Percentiles rank a stretch among this genome's conserved stretches.
phyloP scores from a whole-genome alignment of 2,888 invertebrate genomes.

The Sinhomidia bicolor region DNA sequence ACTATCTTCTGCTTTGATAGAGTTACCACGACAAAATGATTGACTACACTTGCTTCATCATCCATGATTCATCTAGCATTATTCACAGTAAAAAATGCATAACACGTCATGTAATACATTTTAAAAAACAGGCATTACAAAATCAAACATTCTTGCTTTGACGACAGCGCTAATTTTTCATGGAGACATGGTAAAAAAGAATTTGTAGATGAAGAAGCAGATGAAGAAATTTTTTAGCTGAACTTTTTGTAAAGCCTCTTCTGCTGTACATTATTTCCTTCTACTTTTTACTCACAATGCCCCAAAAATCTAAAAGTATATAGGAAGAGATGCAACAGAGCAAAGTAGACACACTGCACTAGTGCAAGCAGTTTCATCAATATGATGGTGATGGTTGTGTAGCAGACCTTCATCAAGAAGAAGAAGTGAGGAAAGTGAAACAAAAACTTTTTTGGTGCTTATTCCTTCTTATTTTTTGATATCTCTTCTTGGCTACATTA shows the following conservation, averaged over 20 bases:
- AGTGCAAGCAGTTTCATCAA: not conserved
- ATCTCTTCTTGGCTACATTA: not conserved
- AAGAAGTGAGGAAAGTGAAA: not conserved
- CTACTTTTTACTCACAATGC: conserved; percentile 19
- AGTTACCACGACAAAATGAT: not conserved
- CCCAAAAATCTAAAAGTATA: not conserved
- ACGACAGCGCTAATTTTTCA: conserved; percentile 79
- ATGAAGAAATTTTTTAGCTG: too few species aligned
- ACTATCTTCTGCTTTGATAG: too few species aligned
- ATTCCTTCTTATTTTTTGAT: not conserved
- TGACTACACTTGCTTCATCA: not conserved
- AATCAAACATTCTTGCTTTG: conserved; percentile 50
- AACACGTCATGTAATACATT: conserved; percentile 40
- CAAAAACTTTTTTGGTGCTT: not conserved
- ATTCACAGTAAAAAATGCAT: not conserved
- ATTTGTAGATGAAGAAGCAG: not conserved
- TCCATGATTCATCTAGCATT: not conserved
- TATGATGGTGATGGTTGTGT: too few species aligned
- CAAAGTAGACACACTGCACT: not conserved
- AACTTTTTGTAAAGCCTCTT: too few species aligned
- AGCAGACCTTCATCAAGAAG: not conserved
- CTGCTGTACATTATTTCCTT: not conserved
- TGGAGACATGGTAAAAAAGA: conserved; percentile 23
- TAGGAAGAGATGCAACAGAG: not conserved
- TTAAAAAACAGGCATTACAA: conserved; percentile 41